Conservation (phyloP, 2,113 vertebrate genomes). For the Dipodomys spectabilis region DNA sequence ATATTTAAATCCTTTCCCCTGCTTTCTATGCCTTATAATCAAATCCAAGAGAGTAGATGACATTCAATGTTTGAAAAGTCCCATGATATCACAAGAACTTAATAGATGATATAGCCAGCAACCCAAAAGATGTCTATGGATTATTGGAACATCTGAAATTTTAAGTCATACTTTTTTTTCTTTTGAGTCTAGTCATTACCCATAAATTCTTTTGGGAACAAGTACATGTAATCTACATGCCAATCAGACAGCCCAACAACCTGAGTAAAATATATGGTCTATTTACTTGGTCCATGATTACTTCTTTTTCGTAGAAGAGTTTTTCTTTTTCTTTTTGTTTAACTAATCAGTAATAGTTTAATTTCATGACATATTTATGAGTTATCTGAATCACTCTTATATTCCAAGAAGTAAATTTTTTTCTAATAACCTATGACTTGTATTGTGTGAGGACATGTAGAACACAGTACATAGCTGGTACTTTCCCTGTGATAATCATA, state of each 20-base stretch:
- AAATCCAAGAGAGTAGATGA: not conserved
- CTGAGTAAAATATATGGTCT: not conserved
- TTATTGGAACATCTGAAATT: constrained; percentile 5
- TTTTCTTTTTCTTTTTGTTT: no score
- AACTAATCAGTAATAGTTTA: no score
- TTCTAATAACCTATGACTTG: not conserved
- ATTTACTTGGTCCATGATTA: not conserved
- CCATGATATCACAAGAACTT: not conserved
- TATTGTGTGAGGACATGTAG: not conserved
- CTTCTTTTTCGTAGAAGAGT: no score
- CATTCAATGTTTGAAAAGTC: not conserved
- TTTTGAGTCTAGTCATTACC: not conserved
- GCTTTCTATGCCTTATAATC: not conserved
- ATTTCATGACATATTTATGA: no score
- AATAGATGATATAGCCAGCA: not conserved
- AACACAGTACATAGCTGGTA: not conserved
- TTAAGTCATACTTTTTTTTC: not conserved
- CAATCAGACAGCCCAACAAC: not conserved
- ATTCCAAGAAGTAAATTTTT: no score
- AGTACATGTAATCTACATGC: not conserved
- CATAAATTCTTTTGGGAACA: constrained; percentile 13
- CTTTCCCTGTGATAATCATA: not conserved
- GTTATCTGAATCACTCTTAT: no score
- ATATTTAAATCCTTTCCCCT: not conserved
- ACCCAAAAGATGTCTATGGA: not conserved